These are phyloP conservation scores for Pseudococcus longispinus DNA, from an alignment of 2,888 invertebrate species.

Conservation along the genomic window DNA sequence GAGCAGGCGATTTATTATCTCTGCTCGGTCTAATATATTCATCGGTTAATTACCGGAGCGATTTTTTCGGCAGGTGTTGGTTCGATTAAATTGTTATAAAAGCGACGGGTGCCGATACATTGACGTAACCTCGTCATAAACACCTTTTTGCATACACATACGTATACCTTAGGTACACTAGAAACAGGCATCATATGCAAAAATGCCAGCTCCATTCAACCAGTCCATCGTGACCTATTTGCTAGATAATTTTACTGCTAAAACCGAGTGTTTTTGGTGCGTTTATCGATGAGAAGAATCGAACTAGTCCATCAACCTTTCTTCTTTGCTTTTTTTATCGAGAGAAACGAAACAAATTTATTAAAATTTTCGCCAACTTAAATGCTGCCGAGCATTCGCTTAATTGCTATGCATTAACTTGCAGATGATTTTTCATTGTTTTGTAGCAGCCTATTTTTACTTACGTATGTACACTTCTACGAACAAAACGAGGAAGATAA, in stretches of 20 bases:
- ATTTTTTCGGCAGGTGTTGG: slow-evolving; percentile 15
- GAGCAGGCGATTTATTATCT: not conserved
- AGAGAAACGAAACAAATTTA: not conserved
- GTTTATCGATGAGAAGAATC: slow-evolving; percentile 14
- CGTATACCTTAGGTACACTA: not conserved
- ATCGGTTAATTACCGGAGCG: not conserved
- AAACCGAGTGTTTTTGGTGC: not conserved
- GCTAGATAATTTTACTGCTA: not conserved
- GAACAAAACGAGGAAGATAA: not conserved
- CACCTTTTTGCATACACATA: not conserved
- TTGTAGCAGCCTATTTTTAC: not conserved
- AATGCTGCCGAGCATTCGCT: not conserved
- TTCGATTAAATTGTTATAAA: slow-evolving; percentile 14
- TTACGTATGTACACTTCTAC: not conserved
- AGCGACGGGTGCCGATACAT: not conserved
- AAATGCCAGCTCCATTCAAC: not conserved
- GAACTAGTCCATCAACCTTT: not conserved
- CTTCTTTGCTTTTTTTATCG: not conserved
- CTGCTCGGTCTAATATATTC: not conserved
- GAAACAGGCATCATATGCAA: not conserved
- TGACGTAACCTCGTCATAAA: not conserved
- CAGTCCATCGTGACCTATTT: slow-evolving; percentile 11
- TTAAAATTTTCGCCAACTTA: not conserved
- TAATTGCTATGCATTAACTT: slow-evolving; percentile 28
- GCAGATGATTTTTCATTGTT: slow-evolving; percentile 19